phyloP scores from a whole-genome alignment of 2,113 vertebrate genomes.

The Phocoena sinus region DNA sequence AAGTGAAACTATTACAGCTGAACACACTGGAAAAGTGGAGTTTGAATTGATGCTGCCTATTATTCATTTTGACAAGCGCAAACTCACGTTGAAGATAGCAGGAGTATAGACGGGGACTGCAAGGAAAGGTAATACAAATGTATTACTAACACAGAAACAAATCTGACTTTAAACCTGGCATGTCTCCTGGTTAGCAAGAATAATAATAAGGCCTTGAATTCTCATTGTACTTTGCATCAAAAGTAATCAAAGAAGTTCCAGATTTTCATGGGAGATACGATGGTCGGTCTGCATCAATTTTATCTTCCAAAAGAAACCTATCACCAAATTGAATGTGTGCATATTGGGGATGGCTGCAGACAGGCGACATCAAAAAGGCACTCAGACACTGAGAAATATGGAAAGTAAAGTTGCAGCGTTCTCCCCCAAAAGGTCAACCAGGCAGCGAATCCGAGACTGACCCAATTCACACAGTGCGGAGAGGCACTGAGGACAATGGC shows the following conservation, averaged over 20 bases:
- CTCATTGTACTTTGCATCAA: slow-evolving; percentile 54
- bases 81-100: slow-evolving; percentile 83
- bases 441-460: neutral
- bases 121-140: slow-evolving; percentile 80
- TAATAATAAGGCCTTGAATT: slow-evolving; percentile 74
- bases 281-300: neutral
- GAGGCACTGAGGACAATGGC: neutral
- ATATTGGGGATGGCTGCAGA: neutral
- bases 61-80: slow-evolving; percentile 87
- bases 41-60: slow-evolving; percentile 84
- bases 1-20: slow-evolving; percentile 81
- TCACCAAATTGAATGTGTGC: neutral
- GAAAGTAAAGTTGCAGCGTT: too few species aligned
- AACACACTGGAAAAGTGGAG: slow-evolving; percentile 79
- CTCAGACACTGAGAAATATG: neutral
- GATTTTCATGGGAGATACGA: neutral
- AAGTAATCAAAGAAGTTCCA: slow-evolving; percentile 43
- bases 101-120: slow-evolving; percentile 72
- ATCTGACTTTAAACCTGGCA: slow-evolving; percentile 73
- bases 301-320: slow-evolving; percentile 7
- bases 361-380: neutral
- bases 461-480: neutral
- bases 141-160: slow-evolving; percentile 79
- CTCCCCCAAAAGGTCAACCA: neutral
- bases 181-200: slow-evolving; percentile 68